Evolutionary conservation across 2,888 invertebrate genomes (phyloP).

Genomic region (Dastarcus helophoroides): DNA sequence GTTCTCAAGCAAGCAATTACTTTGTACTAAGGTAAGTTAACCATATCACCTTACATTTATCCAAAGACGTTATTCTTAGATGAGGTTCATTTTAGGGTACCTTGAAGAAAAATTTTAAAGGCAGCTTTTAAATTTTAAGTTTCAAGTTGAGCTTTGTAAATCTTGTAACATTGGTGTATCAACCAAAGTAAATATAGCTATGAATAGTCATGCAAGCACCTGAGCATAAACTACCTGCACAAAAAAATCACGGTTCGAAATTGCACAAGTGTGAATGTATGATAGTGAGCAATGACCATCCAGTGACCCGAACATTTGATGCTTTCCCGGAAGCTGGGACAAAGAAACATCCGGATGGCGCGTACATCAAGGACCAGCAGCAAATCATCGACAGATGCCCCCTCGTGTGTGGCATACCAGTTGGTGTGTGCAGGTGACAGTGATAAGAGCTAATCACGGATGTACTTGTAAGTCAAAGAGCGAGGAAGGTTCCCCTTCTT

Average conservation of each 20-base stretch:
- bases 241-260: conserved; percentile 12
- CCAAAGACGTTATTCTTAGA: too few relatives aligned
- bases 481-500: not conserved
- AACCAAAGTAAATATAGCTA: too few relatives aligned
- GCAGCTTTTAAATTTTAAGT: too few relatives aligned
- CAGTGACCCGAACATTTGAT: conserved; percentile 37
- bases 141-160: too few relatives aligned
- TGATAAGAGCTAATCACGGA: conserved; percentile 19
- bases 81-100: too few relatives aligned
- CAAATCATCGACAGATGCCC: conserved; percentile 9
- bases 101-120: too few relatives aligned
- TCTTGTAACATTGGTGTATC: too few relatives aligned
- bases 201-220: too few relatives aligned
- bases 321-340: conserved; percentile 39
- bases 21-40: too few relatives aligned
- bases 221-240: too few relatives aligned
- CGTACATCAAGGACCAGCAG: conserved; percentile 26
- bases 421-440: conserved; percentile 31
- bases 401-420: conserved; percentile 18
- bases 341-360: conserved; percentile 36
- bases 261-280: conserved; percentile 20
- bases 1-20: too few relatives aligned
- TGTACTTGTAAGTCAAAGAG: conserved; percentile 22
- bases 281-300: conserved; percentile 35
- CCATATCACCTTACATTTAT: too few relatives aligned